phyloP scores from a whole-genome alignment of 2,888 invertebrate genomes.

The Germaria angustata region DNA sequence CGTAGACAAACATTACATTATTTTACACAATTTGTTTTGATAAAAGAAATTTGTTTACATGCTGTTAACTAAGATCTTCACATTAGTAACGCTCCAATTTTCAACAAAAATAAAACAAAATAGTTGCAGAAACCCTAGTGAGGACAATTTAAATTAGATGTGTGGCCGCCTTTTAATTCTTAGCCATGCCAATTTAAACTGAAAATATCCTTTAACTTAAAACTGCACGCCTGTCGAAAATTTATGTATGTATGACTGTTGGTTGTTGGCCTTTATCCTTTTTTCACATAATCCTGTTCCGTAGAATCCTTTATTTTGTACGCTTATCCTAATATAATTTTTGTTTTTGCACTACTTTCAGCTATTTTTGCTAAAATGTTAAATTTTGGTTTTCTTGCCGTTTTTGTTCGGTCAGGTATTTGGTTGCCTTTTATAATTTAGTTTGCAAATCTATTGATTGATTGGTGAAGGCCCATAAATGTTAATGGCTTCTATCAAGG shows the following conservation, averaged over 20 bases:
- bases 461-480: slow-evolving; percentile 62
- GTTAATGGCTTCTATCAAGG: slow-evolving; percentile 67
- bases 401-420: slow-evolving; percentile 71
- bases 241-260: not conserved
- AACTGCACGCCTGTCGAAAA: not conserved
- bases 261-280: slow-evolving; percentile 30
- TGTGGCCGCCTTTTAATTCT: slow-evolving; percentile 35
- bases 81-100: slow-evolving; percentile 62
- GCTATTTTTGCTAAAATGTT: slow-evolving; percentile 4
- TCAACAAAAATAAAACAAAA: too few species aligned
- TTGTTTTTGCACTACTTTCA: slow-evolving; percentile 3
- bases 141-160: slow-evolving; percentile 45
- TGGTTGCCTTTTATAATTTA: slow-evolving; percentile 56
- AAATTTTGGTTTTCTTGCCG: slow-evolving; percentile 60
- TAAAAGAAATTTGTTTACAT: slow-evolving; percentile 3
- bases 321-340: slow-evolving; percentile 6
- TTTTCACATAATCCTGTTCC: slow-evolving; percentile 48
- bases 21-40: slow-evolving; percentile 49
- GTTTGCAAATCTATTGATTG: slow-evolving; percentile 60
- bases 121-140: not conserved
- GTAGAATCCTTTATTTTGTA: slow-evolving; percentile 46
- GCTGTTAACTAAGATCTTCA: slow-evolving; percentile 11
- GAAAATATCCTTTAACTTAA: slow-evolving; percentile 16
- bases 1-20: slow-evolving; percentile 42
- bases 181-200: not conserved